Evolutionary conservation across 1,140 invertebrate genomes (phyloP), one percentile per base, ranked within the genome.

Genomic region (Thereuonema tuberculata): DNA sequence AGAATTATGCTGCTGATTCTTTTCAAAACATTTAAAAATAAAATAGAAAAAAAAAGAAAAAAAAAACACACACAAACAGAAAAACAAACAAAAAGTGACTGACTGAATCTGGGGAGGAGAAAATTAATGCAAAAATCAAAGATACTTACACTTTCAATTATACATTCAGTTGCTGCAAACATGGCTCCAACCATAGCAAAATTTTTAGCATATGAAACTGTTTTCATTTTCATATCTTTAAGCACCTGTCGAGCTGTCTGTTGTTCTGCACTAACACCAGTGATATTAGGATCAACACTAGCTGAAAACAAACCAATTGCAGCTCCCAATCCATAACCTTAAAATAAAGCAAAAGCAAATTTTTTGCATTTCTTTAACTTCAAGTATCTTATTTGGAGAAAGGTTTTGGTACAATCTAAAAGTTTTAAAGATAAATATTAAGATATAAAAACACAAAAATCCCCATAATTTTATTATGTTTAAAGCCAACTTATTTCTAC

Each of bases 291-390:
- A 75, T 94, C 94, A 14, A 98, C 86, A 63, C 91, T 93, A 2
- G 94, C 89, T 25, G 93, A 89, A 74, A 99, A 98, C 43, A 98
- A 74, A 64, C 95, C 95, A 67, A 99, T 85, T 1, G 85, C 93
- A 58, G 84, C 89, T 62, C 95, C 95, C 57, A 98, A 76, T 56
- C 86, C 93, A 78, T 90, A 95, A 53, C 95, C 94, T 89, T 67
- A 46, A 61, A 65, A 56, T 57, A 61, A 64, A 53, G 59, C 31
- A 53, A 54, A 49, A 28, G 2, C 26, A 12, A 48, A 28, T 25
- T 17, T 46, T 12, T 54, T 12, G 66, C 70, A 24, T n/a, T n/a
- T n/a, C 2, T 9, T 50, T 15, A 53, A 57, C 5, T n/a, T 62
- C 49, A 59, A 59, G 61, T 60, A 62, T 52, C 62, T 52, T 63